A percentile compares a stretch with the other conserved stretches of the same genome.
Evolutionary conservation across 2,888 invertebrate species (phyloP).

Genomic region (Orthosia gothica): DNA sequence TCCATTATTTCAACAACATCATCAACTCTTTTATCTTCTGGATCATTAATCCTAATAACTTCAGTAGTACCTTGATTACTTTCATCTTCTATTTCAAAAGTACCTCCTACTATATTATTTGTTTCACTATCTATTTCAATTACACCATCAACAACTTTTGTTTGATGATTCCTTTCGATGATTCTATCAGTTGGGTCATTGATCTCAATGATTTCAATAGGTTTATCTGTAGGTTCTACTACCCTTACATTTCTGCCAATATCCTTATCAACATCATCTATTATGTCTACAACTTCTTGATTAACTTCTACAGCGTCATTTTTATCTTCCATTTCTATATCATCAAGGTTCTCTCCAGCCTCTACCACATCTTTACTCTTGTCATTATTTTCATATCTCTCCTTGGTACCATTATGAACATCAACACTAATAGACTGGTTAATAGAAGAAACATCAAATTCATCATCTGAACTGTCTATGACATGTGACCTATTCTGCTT

Average conservation of each 20-base stretch:
- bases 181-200: constrained; percentile 9
- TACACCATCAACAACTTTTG: background rate
- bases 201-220: constrained; percentile 42
- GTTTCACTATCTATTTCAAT: background rate
- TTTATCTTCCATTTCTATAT: constrained; percentile 30
- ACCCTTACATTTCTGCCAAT: background rate
- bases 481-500: constrained; percentile 49
- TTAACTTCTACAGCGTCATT: constrained; percentile 27
- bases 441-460: constrained; percentile 64
- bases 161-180: background rate
- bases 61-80: constrained; percentile 13
- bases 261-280: constrained; percentile 18
- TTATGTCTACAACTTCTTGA: constrained; percentile 32
- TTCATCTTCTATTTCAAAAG: constrained; percentile 36
- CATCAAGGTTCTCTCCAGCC: background rate
- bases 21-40: background rate
- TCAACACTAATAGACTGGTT: constrained; percentile 70
- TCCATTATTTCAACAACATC: constrained; percentile 28
- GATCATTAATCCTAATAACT: background rate
- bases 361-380: background rate
- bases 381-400: constrained; percentile 3
- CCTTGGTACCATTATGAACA: constrained; percentile 66
- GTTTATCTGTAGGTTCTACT: background rate
- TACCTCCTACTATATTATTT: background rate
- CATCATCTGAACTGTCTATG: constrained; percentile 72